A percentile compares a stretch with the other conserved stretches of the same genome.
Conservation (phyloP, 2,888 invertebrate species). For the Chloroclysta siterata region DNA sequence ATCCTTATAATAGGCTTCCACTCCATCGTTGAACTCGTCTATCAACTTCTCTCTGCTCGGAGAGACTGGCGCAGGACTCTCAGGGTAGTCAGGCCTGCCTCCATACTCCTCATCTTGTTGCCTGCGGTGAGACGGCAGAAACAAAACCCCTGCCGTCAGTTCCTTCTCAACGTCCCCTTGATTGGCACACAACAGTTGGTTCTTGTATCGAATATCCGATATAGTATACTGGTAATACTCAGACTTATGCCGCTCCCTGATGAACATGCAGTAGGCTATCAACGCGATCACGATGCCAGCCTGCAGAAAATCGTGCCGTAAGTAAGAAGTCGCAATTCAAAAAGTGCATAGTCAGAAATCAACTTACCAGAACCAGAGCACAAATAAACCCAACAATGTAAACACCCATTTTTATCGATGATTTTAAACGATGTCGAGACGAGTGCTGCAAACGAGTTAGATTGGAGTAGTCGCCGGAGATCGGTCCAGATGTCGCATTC, state of each 20-base stretch:
- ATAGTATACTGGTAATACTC: constrained; percentile 67
- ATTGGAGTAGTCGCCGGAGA: constrained; percentile 60
- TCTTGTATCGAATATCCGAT: constrained; percentile 62
- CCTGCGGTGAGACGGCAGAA: constrained; percentile 67
- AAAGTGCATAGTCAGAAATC: constrained; percentile 21
- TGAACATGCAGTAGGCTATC: constrained; percentile 78
- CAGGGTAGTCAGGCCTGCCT: constrained; percentile 75
- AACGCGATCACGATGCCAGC: constrained; percentile 66
- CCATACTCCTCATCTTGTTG: constrained; percentile 63
- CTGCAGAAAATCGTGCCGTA: constrained; percentile 51
- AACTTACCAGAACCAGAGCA: constrained; percentile 74
- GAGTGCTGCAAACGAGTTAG: constrained; percentile 67
- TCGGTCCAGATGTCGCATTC: constrained; percentile 60
- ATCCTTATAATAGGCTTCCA: constrained; percentile 57
- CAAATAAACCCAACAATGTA: constrained; percentile 70
- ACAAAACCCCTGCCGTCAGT: constrained; percentile 65
- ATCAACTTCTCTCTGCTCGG: constrained; percentile 64
- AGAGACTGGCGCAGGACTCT: constrained; percentile 60
- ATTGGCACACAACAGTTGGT: constrained; percentile 54
- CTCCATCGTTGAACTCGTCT: constrained; percentile 61
- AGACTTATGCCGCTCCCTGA: constrained; percentile 70
- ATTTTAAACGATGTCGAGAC: constrained; percentile 48
- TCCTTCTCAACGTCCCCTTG: constrained; percentile 49
- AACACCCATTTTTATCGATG: constrained; percentile 61
- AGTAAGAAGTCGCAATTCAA: not conserved